These are phyloP conservation scores for Tenualosa ilisha DNA, from an alignment of 2,797 vertebrate species.

Conservation along the genomic window DNA sequence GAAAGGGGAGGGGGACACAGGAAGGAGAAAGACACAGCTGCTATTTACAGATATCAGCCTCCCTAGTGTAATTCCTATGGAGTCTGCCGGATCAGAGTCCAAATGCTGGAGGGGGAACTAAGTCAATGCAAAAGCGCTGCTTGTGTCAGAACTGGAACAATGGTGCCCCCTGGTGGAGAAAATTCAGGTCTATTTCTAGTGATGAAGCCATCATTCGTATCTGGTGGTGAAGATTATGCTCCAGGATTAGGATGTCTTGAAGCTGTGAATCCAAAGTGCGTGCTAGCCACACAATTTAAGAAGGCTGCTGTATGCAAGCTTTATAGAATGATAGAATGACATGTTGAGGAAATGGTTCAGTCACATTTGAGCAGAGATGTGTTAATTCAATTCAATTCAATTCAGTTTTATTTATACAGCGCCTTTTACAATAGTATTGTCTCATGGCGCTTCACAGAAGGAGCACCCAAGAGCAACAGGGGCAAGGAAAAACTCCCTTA, in stretches of 20 bases:
- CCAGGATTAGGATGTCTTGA: not conserved
- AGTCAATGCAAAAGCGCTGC: not conserved
- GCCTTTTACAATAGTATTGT: too few species aligned
- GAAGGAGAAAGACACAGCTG: conserved; percentile 53
- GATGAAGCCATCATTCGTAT: not conserved
- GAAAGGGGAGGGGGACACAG: conserved; percentile 30
- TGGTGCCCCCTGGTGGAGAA: conserved; percentile 39
- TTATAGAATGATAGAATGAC: not conserved
- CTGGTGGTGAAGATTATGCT: not conserved
- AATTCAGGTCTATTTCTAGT: not conserved
- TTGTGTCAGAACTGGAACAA: not conserved
- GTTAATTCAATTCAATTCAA: too few species aligned
- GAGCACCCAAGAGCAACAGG: too few species aligned
- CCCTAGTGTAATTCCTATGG: conserved; percentile 46
- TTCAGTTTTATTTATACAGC: too few species aligned
- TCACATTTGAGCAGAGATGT: too few species aligned
- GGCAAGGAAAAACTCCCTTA: too few species aligned
- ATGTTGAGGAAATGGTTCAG: not conserved
- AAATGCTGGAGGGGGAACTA: conserved; percentile 36
- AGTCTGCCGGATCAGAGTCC: conserved; percentile 59
- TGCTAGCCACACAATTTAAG: not conserved
- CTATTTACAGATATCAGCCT: conserved; percentile 73
- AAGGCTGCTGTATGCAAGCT: not conserved
- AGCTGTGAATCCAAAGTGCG: not conserved
- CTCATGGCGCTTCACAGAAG: too few species aligned